Evolutionary conservation across 2,797 vertebrate species (phyloP).

Genomic region (Ptychadena robeensis): DNA sequence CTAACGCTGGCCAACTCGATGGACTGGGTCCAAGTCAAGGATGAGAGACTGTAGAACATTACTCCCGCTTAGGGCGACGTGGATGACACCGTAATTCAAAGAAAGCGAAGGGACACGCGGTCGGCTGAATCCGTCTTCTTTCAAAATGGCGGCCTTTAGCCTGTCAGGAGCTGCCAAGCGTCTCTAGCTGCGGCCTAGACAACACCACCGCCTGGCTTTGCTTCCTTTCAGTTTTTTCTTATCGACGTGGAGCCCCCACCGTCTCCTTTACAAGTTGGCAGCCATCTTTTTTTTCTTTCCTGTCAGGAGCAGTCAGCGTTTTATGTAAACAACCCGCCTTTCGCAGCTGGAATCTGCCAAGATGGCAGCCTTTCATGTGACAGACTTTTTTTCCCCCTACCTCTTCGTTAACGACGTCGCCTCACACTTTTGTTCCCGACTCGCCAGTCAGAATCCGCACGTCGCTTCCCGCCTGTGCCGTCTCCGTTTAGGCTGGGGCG

Average conservation of each 20-base stretch:
- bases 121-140: conserved; percentile 25
- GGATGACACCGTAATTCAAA: conserved; percentile 20
- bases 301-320: not conserved
- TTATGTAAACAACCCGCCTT: not conserved
- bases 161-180: conserved; percentile 12
- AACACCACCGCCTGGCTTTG: not conserved
- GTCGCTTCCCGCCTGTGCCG: too few relatives aligned
- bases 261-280: conserved; percentile 4
- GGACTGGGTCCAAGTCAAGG: conserved; percentile 18
- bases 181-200: not conserved
- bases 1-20: not conserved
- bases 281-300: not conserved
- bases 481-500: not conserved
- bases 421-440: not conserved
- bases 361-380: conserved; percentile 9
- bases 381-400: not conserved
- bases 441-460: too few relatives aligned
- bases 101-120: not conserved
- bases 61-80: conserved; percentile 1
- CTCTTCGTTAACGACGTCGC: not conserved
- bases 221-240: not conserved
- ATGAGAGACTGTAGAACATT: conserved; percentile 14
- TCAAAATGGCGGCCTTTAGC: conserved; percentile 7
- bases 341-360: not conserved
- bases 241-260: not conserved